Percentiles rank a stretch among this genome's conserved stretches.
Evolutionary conservation across 2,797 vertebrate species (phyloP).

Genomic region (Cephalopachus bancanus): DNA sequence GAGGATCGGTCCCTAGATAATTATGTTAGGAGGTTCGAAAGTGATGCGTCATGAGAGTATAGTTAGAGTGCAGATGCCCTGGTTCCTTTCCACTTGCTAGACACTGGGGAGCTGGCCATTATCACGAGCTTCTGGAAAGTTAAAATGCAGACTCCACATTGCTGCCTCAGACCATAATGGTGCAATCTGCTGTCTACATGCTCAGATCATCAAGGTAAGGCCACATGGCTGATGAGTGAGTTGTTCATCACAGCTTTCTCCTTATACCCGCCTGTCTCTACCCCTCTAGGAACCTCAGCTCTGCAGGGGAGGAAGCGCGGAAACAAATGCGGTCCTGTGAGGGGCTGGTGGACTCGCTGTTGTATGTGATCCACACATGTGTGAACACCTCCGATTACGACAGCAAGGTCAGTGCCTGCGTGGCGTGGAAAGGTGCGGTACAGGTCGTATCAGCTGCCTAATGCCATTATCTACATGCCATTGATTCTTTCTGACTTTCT

Average conservation of each 20-base stretch:
- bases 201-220: neutral
- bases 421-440: accelerated
- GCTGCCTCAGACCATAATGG: neutral
- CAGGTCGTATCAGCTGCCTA: neutral
- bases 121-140: neutral
- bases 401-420: slow-evolving; percentile 94
- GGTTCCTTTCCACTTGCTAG: neutral
- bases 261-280: neutral
- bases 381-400: slow-evolving; percentile 99
- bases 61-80: neutral
- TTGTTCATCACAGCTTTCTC: neutral
- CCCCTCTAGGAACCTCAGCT: slow-evolving; percentile 95
- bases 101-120: neutral
- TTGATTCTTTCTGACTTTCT: neutral
- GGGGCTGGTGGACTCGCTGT: slow-evolving; percentile 96
- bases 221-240: neutral
- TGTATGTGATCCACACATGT: slow-evolving; percentile 98
- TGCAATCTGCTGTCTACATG: neutral
- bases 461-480: neutral
- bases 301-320: slow-evolving; percentile 97
- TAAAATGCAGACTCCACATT: neutral
- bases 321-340: slow-evolving; percentile 98
- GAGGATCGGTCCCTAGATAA: neutral
- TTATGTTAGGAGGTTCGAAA: neutral
- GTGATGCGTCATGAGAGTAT: neutral